A percentile compares a stretch with the other conserved stretches of the same genome.
phyloP scores from a whole-genome alignment of 2,797 vertebrate species.

The Vipera ursinii region DNA sequence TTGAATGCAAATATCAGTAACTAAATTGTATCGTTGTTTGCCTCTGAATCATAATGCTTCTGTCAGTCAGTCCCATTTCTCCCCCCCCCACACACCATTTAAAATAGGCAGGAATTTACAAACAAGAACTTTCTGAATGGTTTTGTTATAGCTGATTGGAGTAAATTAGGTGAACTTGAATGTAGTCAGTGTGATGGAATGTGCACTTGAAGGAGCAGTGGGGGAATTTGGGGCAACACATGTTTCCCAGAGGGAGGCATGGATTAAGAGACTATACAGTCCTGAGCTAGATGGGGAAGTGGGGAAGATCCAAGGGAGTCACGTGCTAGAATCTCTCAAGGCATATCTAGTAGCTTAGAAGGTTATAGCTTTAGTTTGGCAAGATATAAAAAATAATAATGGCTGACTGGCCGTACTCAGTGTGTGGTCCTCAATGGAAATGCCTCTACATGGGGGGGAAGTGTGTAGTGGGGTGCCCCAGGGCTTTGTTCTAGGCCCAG shows the following conservation, averaged over 20 bases:
- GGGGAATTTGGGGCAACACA: not conserved
- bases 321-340: not conserved
- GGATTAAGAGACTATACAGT: not conserved
- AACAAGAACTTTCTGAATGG: not conserved
- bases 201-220: not conserved
- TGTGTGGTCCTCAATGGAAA: too few species aligned
- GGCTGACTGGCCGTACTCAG: too few species aligned
- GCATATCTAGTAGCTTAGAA: not conserved
- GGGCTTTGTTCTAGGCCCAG: too few species aligned
- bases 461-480: too few species aligned
- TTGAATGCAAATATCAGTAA: constrained; percentile 52
- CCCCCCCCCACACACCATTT: not conserved
- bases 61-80: constrained; percentile 2
- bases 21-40: constrained; percentile 55
- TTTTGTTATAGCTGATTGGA: not conserved
- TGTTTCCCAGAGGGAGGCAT: not conserved
- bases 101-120: not conserved
- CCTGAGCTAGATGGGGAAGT: not conserved
- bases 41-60: constrained; percentile 30
- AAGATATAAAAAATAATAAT: not conserved
- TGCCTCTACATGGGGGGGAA: too few species aligned
- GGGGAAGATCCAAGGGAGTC: not conserved
- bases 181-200: not conserved
- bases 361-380: not conserved
- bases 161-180: not conserved